Evolutionary conservation across 35 echinoderm and acorn worm genomes (phyloP).

Genomic region (Hemicentrotus pulcherrimus): DNA sequence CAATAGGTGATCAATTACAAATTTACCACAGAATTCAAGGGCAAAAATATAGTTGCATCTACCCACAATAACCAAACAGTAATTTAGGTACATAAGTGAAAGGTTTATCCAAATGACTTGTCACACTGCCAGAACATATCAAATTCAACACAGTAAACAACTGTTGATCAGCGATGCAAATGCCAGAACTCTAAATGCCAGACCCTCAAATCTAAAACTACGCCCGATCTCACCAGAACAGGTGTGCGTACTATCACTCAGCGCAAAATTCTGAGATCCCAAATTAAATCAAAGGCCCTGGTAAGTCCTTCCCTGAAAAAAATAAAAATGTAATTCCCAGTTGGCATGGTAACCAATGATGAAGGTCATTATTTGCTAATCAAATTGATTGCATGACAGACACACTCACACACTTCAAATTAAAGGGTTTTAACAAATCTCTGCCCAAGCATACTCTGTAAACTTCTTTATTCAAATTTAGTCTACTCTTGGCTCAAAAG

Average conservation of each 20-base stretch:
- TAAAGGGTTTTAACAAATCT: background rate
- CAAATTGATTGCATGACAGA: background rate
- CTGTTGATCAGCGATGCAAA: background rate
- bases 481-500: background rate
- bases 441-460: background rate
- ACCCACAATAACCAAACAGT: background rate
- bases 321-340: background rate
- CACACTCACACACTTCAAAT: background rate
- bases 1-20: too few relatives aligned
- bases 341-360: background rate
- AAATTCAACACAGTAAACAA: background rate
- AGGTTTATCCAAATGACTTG: background rate
- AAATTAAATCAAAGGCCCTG: background rate
- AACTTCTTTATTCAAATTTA: background rate
- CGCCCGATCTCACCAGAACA: background rate
- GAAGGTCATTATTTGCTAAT: slow-evolving; percentile 13
- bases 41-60: background rate
- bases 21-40: background rate
- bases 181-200: too few relatives aligned
- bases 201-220: background rate
- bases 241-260: background rate
- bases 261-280: background rate
- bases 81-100: background rate
- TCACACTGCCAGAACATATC: background rate
- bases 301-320: background rate